phyloP scores from a whole-genome alignment of 2,113 vertebrate species.

The Corapipo altera region DNA sequence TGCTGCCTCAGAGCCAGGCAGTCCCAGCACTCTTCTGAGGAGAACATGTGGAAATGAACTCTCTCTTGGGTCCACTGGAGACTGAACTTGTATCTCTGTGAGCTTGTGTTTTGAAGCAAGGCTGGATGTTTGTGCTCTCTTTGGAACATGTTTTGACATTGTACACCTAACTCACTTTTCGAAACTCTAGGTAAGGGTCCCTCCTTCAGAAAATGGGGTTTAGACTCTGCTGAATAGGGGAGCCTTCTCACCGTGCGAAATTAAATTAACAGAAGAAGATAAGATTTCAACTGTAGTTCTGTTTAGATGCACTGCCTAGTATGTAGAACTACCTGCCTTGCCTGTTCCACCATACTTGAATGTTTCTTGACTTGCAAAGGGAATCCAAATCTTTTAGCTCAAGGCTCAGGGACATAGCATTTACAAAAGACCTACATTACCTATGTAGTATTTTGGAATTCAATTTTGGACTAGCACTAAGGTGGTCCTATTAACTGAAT shows the following conservation, averaged over 20 bases:
- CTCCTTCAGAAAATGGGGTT: not conserved
- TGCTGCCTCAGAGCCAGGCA: not conserved
- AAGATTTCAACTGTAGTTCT: not conserved
- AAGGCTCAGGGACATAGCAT: not conserved
- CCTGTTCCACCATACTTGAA: not conserved
- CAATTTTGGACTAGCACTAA: not conserved
- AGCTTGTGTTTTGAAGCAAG: not conserved
- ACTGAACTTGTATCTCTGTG: not conserved
- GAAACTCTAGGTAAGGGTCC: not conserved
- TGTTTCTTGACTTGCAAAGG: not conserved
- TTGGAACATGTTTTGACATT: accelerated
- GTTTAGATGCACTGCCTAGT: not conserved
- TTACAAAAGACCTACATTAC: not conserved
- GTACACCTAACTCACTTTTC: not conserved
- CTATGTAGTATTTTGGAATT: not conserved
- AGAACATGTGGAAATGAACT: not conserved
- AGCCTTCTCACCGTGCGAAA: not conserved
- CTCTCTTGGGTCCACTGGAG: not conserved
- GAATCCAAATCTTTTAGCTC: not conserved
- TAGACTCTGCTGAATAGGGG: not conserved
- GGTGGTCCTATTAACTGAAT: not conserved
- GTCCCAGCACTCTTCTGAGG: accelerated
- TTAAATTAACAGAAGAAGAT: not conserved
- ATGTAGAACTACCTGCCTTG: not conserved
- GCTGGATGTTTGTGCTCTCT: not conserved